A percentile compares a stretch with the other conserved stretches of the same genome.
These are phyloP conservation scores for Chrysolophus pictus DNA, from an alignment of 2,797 vertebrate species.

Conservation along the genomic window DNA sequence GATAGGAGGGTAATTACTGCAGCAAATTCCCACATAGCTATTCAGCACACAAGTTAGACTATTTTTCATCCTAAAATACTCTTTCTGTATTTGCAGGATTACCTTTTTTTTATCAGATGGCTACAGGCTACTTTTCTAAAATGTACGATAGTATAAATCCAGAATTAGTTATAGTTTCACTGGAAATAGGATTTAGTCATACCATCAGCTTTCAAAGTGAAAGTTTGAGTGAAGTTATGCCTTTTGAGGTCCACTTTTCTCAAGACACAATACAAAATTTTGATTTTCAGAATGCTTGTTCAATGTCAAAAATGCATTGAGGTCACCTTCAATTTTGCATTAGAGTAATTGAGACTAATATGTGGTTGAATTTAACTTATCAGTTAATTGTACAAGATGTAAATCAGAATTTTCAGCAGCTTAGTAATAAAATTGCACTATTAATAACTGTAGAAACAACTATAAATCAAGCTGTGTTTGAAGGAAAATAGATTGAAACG, in stretches of 20 bases:
- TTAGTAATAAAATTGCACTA: conserved; percentile 66
- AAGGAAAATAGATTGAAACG: conserved; percentile 24
- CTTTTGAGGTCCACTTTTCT: neutral
- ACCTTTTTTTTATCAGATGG: conserved; percentile 56
- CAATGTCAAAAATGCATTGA: conserved; percentile 39
- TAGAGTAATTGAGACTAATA: neutral
- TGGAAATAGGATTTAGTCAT: neutral
- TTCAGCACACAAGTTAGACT: conserved; percentile 79
- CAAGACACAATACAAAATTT: neutral
- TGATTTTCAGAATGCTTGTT: neutral
- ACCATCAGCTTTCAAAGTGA: neutral
- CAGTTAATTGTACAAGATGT: conserved; percentile 54
- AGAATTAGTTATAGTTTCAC: neutral
- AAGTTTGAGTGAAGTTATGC: neutral
- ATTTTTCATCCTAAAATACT: conserved; percentile 71
- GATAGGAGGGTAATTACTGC: conserved; percentile 83
- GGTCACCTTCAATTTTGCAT: conserved; percentile 40
- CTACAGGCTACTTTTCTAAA: conserved; percentile 38
- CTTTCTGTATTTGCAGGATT: conserved; percentile 55
- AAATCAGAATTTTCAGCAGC: conserved; percentile 54
- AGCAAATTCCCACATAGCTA: conserved; percentile 80
- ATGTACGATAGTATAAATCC: neutral
- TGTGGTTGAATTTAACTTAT: conserved; percentile 57
- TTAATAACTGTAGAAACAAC: conserved; percentile 60
- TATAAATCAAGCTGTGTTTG: conserved; percentile 26